Evolutionary conservation across 2,113 vertebrate genomes (phyloP), one percentile per base, ranked within the genome.

Genomic region (Microtus montanus): DNA sequence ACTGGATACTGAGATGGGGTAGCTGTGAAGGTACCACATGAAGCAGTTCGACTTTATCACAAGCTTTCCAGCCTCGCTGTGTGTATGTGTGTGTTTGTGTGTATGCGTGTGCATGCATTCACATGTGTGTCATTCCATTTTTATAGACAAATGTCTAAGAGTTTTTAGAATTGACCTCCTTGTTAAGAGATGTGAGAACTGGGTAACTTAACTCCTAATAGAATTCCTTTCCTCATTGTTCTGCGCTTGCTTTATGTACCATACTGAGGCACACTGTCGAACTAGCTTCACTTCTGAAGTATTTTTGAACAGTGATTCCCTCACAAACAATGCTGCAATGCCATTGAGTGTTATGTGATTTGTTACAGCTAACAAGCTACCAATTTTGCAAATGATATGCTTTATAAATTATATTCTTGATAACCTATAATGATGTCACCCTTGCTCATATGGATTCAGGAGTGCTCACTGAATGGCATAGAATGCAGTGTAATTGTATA

Each of bases 321-420:
- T 13, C 30, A 20, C 13, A 92, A 89, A 86, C 24, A 70, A 77
- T 26, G 33, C 28, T 77, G 41, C 30, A 61, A 22, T 47, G 54
- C 44, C 78, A 82, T n/a, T 91, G 47, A 74, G 64, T 63, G 49
- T 2, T 41, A 49, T 61, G 35, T 3, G 63, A 82, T 89, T 70
- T 94, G 83, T 73, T 97, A 85, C 75, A 79, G 70, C 54, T 71
- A 85, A 92, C 91, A 94, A 96, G 89, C n/a, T 66, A 86, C 28
- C 44, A 71, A 70, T 92, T 96, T 96, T 95, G 38, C 38, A 96
- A 95, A 87, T 41, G 54, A 92, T 63, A 89, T 44, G 41, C 58
- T 92, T 95, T 83, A 89, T 64, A 93, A 95, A 93, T 95, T 77
- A 89, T 26, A 92, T 61, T 83, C 83, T 87, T 88, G 78, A 66